Base-by-base conservation (phyloP, 2,797 vertebrate genomes). In the Sebastes iracundus region DNA sequence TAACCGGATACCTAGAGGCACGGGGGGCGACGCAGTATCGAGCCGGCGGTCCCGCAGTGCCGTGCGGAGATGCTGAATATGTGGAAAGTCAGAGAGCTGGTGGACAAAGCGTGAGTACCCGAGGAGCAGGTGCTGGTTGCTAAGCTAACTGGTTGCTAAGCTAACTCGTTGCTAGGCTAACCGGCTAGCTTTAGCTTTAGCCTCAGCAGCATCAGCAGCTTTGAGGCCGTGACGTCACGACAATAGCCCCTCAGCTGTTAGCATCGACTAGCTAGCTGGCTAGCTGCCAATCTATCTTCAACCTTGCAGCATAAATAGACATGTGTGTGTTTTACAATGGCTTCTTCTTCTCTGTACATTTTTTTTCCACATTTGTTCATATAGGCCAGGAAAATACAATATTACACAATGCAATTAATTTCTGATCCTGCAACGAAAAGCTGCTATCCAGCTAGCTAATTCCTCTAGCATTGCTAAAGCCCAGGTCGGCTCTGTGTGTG, bases 81-180 rank as follows among this genome's bases (percentile, higher is more conserved):
- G 98, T 99, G 98, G 98, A 99, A 99, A 95, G 97, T 99, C 91
- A 94, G 98, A 90, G 98, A 99, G 95, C 93, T 99, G 91, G 97
- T 99, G 96, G 98, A 99, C 95, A 99, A 99, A 97, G 98, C 98
- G 98, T 99, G 95, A 99, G 98, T 99, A 97, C 84, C 53, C 14
- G 72, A 60, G 67, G 70, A 59, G 77, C 79, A 79, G 88, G 83
- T 75, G 82, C 78, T 75, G 72, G 28, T 68, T 76, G 25, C 67
- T 23, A 20, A 33, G 60, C 8, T 14, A 35, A 79, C 6, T 71
- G 79, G 33, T 65, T 77, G 23, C 66, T 23, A 27, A 30, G 58
- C 6, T 74, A 77, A 79, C 78, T 35, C 76, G 85, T 68, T 77
- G 22, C 69, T 23, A 10, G 25, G 82, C 83, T 89, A 88, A 68